A percentile compares a stretch with the other conserved stretches of the same genome.
Conservation (phyloP, 2,797 vertebrate genomes). For the Sparus aurata region DNA sequence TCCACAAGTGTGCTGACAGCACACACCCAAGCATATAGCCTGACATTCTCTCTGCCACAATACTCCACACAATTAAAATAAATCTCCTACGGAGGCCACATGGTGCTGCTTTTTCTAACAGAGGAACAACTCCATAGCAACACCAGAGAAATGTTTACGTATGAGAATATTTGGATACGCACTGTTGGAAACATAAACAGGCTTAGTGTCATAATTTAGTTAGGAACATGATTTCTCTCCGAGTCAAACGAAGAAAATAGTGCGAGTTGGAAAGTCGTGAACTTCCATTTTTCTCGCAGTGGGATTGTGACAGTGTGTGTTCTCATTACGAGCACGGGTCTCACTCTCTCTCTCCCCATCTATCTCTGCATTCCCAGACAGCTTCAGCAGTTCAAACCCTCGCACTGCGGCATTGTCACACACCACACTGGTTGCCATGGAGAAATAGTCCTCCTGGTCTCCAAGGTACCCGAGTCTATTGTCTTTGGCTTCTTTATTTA, state of each 20-base stretch:
- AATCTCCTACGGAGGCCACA: conserved; percentile 73
- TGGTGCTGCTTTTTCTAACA: conserved; percentile 63
- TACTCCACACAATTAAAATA: conserved; percentile 77
- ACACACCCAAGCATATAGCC: conserved; percentile 71
- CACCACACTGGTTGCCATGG: conserved; percentile 88
- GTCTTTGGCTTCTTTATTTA: conserved; percentile 90
- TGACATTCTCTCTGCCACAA: conserved; percentile 67
- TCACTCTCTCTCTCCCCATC: conserved; percentile 77
- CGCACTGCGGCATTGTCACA: conserved; percentile 86
- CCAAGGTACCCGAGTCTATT: conserved; percentile 90
- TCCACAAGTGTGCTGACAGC: conserved; percentile 72
- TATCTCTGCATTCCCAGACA: conserved; percentile 86
- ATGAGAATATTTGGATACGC: conserved; percentile 68
- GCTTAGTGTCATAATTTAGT: conserved; percentile 71
- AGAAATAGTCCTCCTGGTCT: conserved; percentile 90
- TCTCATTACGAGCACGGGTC: conserved; percentile 81
- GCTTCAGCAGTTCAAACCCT: conserved; percentile 85
- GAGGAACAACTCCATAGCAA: conserved; percentile 75
- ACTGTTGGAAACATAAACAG: conserved; percentile 70
- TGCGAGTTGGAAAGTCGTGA: conserved; percentile 79
- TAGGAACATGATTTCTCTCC: conserved; percentile 63
- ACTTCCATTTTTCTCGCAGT: conserved; percentile 78
- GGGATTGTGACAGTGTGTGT: conserved; percentile 83
- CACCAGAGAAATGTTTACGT: conserved; percentile 69
- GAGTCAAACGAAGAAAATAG: conserved; percentile 70